A percentile compares a stretch with the other conserved stretches of the same genome.
These are phyloP conservation scores for Lepisosteus oculatus DNA, from an alignment of 2,113 vertebrate species.

Conservation along the genomic window DNA sequence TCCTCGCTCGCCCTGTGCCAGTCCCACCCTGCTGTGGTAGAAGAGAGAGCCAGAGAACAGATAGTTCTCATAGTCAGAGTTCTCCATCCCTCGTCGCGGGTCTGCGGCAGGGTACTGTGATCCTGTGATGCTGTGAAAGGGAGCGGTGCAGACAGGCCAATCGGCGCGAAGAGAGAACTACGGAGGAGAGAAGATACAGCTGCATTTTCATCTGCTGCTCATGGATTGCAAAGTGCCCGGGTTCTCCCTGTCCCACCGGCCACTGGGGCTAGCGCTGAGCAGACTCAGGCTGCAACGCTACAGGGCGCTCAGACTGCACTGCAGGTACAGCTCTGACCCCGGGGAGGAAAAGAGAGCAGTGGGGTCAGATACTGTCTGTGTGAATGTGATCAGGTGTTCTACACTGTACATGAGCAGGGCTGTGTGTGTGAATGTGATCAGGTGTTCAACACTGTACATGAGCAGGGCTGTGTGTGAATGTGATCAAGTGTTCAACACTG, in stretches of 20 bases:
- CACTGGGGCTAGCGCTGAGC: slow-evolving; percentile 55
- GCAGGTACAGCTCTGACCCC: slow-evolving; percentile 22
- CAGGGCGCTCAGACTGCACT: slow-evolving; percentile 57
- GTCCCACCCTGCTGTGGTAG: too few species aligned
- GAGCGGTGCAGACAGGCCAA: too few species aligned
- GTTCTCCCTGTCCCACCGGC: slow-evolving; percentile 34
- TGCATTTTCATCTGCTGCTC: too few species aligned
- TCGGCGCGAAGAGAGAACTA: too few species aligned
- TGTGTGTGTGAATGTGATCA: slow-evolving; percentile 5
- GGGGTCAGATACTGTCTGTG: background rate
- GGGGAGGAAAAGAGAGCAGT: background rate
- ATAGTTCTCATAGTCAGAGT: too few species aligned
- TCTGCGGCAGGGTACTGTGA: too few species aligned
- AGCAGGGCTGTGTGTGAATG: background rate
- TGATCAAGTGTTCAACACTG: background rate
- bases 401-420: slow-evolving; percentile 10
- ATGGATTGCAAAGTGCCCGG: too few species aligned
- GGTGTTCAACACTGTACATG: background rate
- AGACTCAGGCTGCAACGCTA: slow-evolving; percentile 57
- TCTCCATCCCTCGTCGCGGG: too few species aligned
- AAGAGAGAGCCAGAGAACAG: too few species aligned
- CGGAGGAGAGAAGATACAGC: too few species aligned
- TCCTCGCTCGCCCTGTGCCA: too few species aligned
- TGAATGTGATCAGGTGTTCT: background rate
- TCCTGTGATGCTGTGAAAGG: too few species aligned